phyloP scores from a whole-genome alignment of 2,888 invertebrate genomes.

The Drosophila anomelani region DNA sequence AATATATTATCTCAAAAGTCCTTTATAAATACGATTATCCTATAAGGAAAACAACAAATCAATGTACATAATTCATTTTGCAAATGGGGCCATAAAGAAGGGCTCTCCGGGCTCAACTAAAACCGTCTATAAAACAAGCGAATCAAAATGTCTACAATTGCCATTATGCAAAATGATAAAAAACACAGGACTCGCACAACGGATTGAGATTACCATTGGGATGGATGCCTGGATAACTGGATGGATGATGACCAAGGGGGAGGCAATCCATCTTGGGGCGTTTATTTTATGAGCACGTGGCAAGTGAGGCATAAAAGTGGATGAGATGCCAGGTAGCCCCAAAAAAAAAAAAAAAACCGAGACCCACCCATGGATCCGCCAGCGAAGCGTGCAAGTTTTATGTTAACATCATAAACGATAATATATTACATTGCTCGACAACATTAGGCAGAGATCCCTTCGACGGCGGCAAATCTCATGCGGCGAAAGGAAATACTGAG shows the following conservation, averaged over 20 bases:
- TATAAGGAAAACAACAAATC: slow-evolving; percentile 12
- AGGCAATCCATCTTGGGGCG: slow-evolving; percentile 64
- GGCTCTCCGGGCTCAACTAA: slow-evolving; percentile 36
- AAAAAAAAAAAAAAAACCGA: not conserved
- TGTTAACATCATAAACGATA: slow-evolving; percentile 71
- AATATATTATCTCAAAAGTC: not conserved
- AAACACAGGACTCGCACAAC: slow-evolving; percentile 23
- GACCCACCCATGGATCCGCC: slow-evolving; percentile 8
- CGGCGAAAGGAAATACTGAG: slow-evolving; percentile 9
- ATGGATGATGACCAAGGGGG: slow-evolving; percentile 20
- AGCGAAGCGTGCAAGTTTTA: slow-evolving; percentile 68
- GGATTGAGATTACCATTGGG: slow-evolving; percentile 44
- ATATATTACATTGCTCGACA: slow-evolving; percentile 59
- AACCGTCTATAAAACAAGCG: slow-evolving; percentile 56
- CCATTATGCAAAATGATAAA: slow-evolving; percentile 58
- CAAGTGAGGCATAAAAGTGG: slow-evolving; percentile 67
- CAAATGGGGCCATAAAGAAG: slow-evolving; percentile 39
- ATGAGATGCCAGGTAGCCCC: slow-evolving; percentile 29
- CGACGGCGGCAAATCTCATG: slow-evolving; percentile 19
- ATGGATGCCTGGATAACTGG: slow-evolving; percentile 21
- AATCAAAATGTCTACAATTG: slow-evolving; percentile 61
- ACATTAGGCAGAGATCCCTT: slow-evolving; percentile 47
- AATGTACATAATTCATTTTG: slow-evolving; percentile 52
- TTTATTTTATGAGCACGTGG: slow-evolving; percentile 66
- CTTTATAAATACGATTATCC: not conserved